Conservation (phyloP, 2,113 vertebrate genomes). For the Scomber scombrus region DNA sequence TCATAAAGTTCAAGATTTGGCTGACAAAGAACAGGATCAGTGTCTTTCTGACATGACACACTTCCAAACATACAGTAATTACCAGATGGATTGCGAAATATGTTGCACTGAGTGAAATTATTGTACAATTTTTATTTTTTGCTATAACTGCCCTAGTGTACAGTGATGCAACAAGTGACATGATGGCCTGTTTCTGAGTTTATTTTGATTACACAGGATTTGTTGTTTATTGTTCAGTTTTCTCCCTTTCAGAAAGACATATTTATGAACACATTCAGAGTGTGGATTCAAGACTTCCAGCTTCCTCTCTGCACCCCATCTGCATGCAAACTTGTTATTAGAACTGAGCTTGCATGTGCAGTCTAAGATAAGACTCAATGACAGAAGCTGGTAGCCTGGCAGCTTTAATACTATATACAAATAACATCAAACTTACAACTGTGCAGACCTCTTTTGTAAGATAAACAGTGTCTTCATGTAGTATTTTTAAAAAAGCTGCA, state of each 20-base stretch:
- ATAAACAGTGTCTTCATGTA: neutral
- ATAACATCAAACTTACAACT: neutral
- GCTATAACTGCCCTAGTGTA: neutral
- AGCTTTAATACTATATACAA: neutral
- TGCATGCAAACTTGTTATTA: neutral
- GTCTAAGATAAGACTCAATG: neutral
- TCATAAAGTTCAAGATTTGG: neutral
- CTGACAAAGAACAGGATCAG: neutral
- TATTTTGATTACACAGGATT: neutral
- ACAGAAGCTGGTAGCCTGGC: neutral
- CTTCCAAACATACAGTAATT: constrained; percentile 7
- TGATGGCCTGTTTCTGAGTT: neutral
- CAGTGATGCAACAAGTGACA: constrained; percentile 25
- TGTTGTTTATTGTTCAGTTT: neutral
- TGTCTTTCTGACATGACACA: neutral
- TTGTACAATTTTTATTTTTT: constrained; percentile 22
- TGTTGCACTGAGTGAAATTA: constrained; percentile 1
- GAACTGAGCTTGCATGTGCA: too few species aligned
- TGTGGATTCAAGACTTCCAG: neutral
- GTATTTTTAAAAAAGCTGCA: too few species aligned
- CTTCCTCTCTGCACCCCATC: neutral
- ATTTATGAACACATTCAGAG: neutral
- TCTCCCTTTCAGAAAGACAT: neutral
- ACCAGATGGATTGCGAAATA: constrained; percentile 23
- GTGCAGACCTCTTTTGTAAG: neutral